Base-by-base conservation (phyloP, 2,113 vertebrate genomes). In the Telmatochromis sp. region DNA sequence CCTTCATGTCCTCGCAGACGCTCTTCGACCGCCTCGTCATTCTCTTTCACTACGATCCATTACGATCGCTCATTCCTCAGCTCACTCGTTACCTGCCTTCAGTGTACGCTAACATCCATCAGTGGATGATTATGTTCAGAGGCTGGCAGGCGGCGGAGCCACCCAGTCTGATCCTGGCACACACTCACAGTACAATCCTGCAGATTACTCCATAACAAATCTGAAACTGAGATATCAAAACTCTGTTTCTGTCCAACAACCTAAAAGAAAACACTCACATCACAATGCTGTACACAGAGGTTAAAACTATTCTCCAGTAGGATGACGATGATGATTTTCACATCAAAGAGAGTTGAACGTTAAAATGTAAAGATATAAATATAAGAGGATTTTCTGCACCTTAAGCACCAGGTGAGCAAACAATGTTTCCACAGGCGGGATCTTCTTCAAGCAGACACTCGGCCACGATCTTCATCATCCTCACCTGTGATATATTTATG, bases 31-130 rank as follows among this genome's bases (percentile, higher is more conserved):
- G 14, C 45, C 17, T 57, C 54, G 17, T 35, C 28, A 50, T 35
- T 19, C 65, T 85, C 89, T 88, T 51, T 93, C 90, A 86, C 23
- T 81, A 87, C 40, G 81, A 65, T 92, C 85, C 91, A 87, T 93
- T 89, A 87, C 12, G 37, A 58, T 79, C 83, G 81, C 80, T 92
- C 55, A 26, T 28, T 78, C 51, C 40, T 84, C 31, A 31, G 35
- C 79, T 40, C n/a, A 40, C 51, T 50, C 7, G 5, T 55, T 87
- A 86, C 84, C 82, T 84, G 42, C 21, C 58, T 54, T 14, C 31
- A 53, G 82, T 87, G 89, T 85, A 90, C 82, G 85, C 58, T 78
- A 81, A 23, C 84, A 58, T 58, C 84, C 45, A 6, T 85, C 88
- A 90, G 31, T 28, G 45, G 33, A 17, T 79, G 7, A 78, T 89